Evolutionary conservation across 1,140 invertebrate species (phyloP).

Genomic region (Macrostomum lignano): DNA sequence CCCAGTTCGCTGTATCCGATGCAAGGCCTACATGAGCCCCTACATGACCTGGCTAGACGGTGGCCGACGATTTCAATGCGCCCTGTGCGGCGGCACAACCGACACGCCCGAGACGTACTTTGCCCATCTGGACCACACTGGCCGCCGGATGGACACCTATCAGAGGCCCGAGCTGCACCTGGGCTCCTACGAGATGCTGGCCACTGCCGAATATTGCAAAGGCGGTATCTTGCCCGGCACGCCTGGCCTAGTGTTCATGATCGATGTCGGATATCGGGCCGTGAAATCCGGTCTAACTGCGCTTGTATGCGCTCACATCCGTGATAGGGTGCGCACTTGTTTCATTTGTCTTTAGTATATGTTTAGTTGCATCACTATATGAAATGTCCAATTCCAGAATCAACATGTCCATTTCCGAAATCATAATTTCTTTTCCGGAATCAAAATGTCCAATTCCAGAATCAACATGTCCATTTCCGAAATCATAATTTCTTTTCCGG

Average conservation of each 20-base stretch:
- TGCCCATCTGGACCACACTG: constrained; percentile 83
- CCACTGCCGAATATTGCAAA: constrained; percentile 86
- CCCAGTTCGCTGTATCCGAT: constrained; percentile 72
- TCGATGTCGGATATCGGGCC: constrained; percentile 88
- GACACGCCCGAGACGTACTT: constrained; percentile 59
- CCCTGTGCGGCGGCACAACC: constrained; percentile 72
- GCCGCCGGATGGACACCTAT: constrained; percentile 61
- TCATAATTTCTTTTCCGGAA: too few relatives aligned
- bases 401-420: too few relatives aligned
- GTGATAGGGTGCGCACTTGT: too few relatives aligned
- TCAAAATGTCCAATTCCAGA: too few relatives aligned
- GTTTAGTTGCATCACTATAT: too few relatives aligned
- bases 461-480: too few relatives aligned
- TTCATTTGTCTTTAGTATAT: too few relatives aligned
- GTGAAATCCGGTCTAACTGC: constrained; percentile 67
- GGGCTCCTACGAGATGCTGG: constrained; percentile 80
- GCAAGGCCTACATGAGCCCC: constrained; percentile 96
- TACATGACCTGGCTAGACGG: constrained; percentile 96
- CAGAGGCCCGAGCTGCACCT: constrained; percentile 73
- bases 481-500: too few relatives aligned
- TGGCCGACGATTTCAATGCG: constrained; percentile 71
- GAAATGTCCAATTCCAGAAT: too few relatives aligned
- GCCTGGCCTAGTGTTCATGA: constrained; percentile 74
- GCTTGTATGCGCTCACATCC: too few relatives aligned
- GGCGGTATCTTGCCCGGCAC: constrained; percentile 61